Conservation (phyloP, 2,888 invertebrate species). For the Periphyllus acericola region DNA sequence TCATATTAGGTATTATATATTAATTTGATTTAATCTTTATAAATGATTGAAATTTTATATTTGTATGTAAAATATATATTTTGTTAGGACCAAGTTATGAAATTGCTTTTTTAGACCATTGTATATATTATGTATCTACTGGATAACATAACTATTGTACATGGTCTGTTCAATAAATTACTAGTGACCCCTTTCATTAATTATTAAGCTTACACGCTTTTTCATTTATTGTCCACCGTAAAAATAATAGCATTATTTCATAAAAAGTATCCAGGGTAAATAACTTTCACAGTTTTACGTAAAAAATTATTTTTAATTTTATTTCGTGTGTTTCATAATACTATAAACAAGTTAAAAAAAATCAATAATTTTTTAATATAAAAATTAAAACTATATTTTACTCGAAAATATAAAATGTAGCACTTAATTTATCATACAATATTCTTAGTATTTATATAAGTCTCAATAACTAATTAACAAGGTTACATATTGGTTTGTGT, state of each 20-base stretch:
- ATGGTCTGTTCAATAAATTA: conserved; percentile 40
- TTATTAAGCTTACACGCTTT: conserved; percentile 27
- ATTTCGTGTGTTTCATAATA: not conserved
- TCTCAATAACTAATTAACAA: not conserved
- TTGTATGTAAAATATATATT: not conserved
- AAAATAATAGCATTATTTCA: conserved; percentile 31
- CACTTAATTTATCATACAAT: not conserved
- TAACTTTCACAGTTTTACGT: conserved; percentile 24
- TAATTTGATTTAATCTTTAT: not conserved
- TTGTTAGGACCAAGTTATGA: not conserved
- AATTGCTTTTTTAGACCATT: not conserved
- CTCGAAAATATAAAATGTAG: not conserved
- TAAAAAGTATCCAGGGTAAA: not conserved
- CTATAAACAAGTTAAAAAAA: not conserved
- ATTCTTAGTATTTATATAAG: not conserved
- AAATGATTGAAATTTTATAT: not conserved
- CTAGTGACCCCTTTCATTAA: conserved; percentile 31
- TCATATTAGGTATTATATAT: not conserved
- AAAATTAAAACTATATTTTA: conserved; percentile 10
- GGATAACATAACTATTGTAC: conserved; percentile 26
- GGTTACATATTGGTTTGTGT: not conserved
- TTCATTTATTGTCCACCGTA: conserved; percentile 30
- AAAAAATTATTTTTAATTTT: conserved; percentile 31
- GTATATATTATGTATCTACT: conserved; percentile 11
- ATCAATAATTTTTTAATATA: not conserved